Evolutionary conservation across 2,888 invertebrate species (phyloP), one percentile per base, ranked within the genome.

Genomic region (Xestobium rufovillosum): DNA sequence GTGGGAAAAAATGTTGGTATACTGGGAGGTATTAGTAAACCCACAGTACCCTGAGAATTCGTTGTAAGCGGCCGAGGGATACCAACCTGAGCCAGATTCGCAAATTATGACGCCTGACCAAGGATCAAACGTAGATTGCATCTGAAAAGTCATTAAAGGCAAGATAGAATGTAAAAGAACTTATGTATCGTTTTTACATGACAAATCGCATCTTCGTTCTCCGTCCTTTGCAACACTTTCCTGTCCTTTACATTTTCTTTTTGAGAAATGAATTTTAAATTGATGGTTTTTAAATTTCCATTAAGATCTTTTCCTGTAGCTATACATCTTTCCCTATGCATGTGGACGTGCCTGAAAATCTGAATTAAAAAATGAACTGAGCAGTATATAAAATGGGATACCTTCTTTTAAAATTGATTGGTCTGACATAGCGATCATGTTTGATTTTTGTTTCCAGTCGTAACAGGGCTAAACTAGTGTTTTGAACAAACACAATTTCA

Each of bases 51-150:
- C 74, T 48, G 69, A 65, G 26, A 69, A 66, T 37, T 76, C 76
- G 9, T 70, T 65, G 51, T 78, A 85, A 4, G 80, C 68, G 1
- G 82, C 81, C 3, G 76, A 72, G 0, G 84, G 83, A 57, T 78
- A 80, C 84, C 85, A 86, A 12, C 79, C 81, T 6, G 60, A 59
- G 3, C 68, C 66, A 6, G 75, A 70, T 27, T 76, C 74, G 51
- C 86, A 87, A 26, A 76, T 76, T 10, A 86, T 70, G 12, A 75
- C 71, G 16, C 84, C 85, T 44, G 75, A 75, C 78, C 81, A 83
- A 17, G 66, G 59, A 28, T 42, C 37, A 29, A 41, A 15, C n/a
- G n/a, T n/a, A n/a, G n/a, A n/a, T n/a, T n/a, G n/a, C n/a, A n/a
- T n/a, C n/a, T n/a, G n/a, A n/a, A n/a, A n/a, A n/a, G n/a, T n/a